A percentile compares a stretch with the other conserved stretches of the same genome.
Evolutionary conservation across 1,140 invertebrate species (phyloP).

Genomic region (Magallana angulata): DNA sequence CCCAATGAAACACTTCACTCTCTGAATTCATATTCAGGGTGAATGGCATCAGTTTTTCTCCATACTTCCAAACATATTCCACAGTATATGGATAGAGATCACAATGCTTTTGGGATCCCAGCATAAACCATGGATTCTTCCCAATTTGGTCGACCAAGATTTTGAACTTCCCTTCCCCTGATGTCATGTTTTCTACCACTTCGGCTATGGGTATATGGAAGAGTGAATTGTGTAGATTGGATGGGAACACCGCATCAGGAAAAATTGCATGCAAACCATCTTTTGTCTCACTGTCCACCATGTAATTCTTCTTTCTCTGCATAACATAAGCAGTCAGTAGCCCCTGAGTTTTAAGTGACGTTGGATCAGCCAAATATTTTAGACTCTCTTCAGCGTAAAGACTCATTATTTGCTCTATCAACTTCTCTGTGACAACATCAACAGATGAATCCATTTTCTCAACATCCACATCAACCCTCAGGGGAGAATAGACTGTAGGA

Average conservation of each 20-base stretch:
- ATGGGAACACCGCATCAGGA: not conserved
- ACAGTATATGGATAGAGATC: slow-evolving; percentile 8
- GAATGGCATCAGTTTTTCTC: not conserved
- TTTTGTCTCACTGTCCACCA: not conserved
- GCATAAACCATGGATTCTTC: slow-evolving; percentile 6
- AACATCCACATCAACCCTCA: not conserved
- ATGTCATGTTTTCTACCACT: not conserved
- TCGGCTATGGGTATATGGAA: not conserved
- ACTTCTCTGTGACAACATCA: not conserved
- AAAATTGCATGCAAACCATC: slow-evolving; percentile 13
- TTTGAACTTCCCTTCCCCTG: not conserved
- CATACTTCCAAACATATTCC: slow-evolving; percentile 16
- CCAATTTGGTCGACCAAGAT: not conserved
- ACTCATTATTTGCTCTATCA: not conserved
- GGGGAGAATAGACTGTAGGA: not conserved
- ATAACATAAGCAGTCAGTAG: not conserved
- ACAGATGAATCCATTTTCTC: not conserved
- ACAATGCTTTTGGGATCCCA: not conserved
- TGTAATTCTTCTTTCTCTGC: slow-evolving; percentile 12
- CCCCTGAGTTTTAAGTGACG: not conserved
- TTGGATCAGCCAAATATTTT: not conserved
- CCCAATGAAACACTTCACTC: slow-evolving; percentile 9
- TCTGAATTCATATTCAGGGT: slow-evolving; percentile 1
- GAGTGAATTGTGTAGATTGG: not conserved
- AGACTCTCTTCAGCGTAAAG: slow-evolving; percentile 2